Evolutionary conservation across 2,888 invertebrate genomes (phyloP).

Genomic region (Pachydiplax longipennis): DNA sequence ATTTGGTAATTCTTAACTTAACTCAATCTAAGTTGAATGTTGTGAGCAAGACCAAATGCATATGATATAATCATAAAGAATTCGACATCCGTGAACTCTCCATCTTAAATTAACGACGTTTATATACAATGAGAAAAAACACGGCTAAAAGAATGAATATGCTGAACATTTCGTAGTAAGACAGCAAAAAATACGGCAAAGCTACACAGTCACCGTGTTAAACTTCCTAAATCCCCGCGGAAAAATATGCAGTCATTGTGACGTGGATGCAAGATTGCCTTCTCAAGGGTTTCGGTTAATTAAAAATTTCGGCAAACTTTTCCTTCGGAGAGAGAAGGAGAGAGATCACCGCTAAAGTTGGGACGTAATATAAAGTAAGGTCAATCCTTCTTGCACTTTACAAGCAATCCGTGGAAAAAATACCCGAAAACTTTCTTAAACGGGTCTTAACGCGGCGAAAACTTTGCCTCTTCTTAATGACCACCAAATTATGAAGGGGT

Average conservation of each 20-base stretch:
- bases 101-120: too few species aligned
- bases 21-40: too few species aligned
- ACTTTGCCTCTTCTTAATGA: neutral
- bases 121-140: too few species aligned
- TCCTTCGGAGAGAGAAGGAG: neutral
- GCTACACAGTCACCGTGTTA: neutral
- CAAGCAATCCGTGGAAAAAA: neutral
- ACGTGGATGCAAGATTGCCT: neutral
- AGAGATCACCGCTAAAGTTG: neutral
- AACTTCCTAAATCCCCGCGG: neutral
- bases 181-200: neutral
- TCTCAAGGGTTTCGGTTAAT: neutral
- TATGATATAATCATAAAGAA: too few species aligned
- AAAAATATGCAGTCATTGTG: neutral
- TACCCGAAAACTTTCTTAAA: neutral
- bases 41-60: too few species aligned
- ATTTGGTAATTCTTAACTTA: too few species aligned
- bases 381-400: neutral
- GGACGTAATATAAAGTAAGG: neutral
- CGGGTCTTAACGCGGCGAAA: neutral
- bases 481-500: neutral
- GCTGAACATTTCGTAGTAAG: neutral
- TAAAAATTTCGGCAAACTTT: neutral
- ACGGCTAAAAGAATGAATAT: neutral
- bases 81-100: too few species aligned